Conservation (phyloP, 1,140 invertebrate genomes). For the Bombus consobrinus region DNA sequence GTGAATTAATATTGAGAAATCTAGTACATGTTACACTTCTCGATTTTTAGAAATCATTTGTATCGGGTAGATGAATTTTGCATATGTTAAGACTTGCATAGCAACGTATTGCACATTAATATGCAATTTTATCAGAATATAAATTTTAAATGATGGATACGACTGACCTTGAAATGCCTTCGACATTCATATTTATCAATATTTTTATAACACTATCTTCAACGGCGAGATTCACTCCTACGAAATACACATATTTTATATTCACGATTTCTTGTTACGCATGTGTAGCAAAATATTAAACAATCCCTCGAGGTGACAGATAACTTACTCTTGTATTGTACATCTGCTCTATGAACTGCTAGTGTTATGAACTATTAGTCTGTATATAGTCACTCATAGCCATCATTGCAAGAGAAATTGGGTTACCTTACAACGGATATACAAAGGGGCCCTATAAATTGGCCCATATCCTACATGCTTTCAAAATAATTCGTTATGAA, state of each 20-base stretch:
- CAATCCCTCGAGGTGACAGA: not conserved
- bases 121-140: not conserved
- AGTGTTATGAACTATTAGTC: constrained; percentile 44
- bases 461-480: constrained; percentile 58
- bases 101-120: not conserved
- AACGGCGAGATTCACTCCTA: no score
- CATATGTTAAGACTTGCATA: not conserved
- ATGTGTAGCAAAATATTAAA: constrained; percentile 23
- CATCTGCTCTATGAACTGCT: constrained; percentile 41
- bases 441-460: constrained; percentile 67
- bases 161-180: not conserved
- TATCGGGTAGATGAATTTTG: not conserved
- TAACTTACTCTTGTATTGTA: constrained; percentile 51
- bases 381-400: constrained; percentile 62
- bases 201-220: not conserved
- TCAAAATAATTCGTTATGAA: constrained; percentile 47
- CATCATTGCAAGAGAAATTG: constrained; percentile 65
- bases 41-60: constrained; percentile 6
- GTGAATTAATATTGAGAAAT: not conserved
- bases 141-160: not conserved
- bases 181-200: not conserved
- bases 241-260: not conserved
- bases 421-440: constrained; percentile 69
- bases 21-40: not conserved
- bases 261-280: not conserved